Conservation (phyloP, 2,888 invertebrate genomes). For the Odontothrips loti region DNA sequence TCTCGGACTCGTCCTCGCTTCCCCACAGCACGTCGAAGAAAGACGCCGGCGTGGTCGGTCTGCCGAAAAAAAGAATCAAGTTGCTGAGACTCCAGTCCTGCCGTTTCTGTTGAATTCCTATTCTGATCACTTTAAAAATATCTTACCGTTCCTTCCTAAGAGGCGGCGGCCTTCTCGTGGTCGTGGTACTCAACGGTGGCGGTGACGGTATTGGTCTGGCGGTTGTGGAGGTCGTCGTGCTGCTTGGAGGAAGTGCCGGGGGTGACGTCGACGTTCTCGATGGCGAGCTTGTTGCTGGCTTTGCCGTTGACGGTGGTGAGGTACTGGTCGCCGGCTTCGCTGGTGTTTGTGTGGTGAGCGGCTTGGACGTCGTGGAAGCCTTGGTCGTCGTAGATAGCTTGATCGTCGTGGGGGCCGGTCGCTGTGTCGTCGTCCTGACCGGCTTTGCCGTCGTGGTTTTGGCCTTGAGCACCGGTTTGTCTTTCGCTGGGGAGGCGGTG, state of each 20-base stretch:
- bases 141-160: neutral
- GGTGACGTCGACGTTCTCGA: constrained; percentile 24
- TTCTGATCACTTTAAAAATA: no score
- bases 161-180: neutral
- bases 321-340: constrained; percentile 27
- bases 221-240: constrained; percentile 32
- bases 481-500: constrained; percentile 30
- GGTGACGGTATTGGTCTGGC: constrained; percentile 29
- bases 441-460: neutral
- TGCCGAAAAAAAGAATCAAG: neutral
- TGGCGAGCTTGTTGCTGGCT: neutral
- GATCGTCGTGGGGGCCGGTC: neutral
- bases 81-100: no score
- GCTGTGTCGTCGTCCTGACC: neutral
- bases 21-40: constrained; percentile 9
- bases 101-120: no score
- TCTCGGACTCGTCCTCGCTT: constrained; percentile 5
- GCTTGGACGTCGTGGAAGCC: neutral
- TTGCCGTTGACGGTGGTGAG: neutral
- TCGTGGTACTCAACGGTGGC: neutral
- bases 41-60: neutral
- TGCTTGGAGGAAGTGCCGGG: constrained; percentile 34
- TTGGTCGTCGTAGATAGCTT: neutral
- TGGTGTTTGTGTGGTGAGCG: constrained; percentile 29
- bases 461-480: neutral